Base-by-base conservation (phyloP, 2,797 vertebrate genomes). In the Scolopax rusticola region DNA sequence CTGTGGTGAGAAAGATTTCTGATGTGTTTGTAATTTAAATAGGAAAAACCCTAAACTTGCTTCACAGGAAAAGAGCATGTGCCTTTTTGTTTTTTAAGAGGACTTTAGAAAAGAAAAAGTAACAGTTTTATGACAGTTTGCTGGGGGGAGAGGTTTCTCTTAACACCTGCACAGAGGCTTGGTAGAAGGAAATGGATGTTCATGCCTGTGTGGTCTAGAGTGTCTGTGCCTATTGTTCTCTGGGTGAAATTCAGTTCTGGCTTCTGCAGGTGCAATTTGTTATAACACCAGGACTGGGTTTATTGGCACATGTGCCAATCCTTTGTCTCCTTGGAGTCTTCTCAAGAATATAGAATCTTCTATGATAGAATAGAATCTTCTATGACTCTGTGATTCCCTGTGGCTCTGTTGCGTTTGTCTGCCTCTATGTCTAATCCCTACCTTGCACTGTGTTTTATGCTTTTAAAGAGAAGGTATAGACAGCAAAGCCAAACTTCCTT, bases 11-110 rank as follows among this genome's bases (percentile, higher is more conserved):
- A 87, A 68, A 93, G 82, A 93, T 84, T 92, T 95, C 89, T 93
- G 91, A 94, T 83, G 84, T 90, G 79, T 91, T 97, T 93, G 87
- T 94, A 80, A 91, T 92, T 96, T 87, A 96, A 94, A 93, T 78
- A 96, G 84, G 76, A 90, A 87, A 95, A 71, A 7, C 20, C 0
- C 67, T 84, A 80, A 94, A 92, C 61, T 89, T 89, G 65, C 91
- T 87, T 93, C 94, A 93, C 92, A 96, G 92, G 92, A 96, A 95
- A 93, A 89, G 75, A 90, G 53, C 6, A 5, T 40, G 51, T 75
- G 91, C 60, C 45, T 93, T 68, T 80, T 89, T 95, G 82, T 80
- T 93, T 93, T 93, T 73, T 68, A 70, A 90, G 78, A 87, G 38
- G 50, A 54, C 61, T 84, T 83, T 18, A 91, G 84, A 91, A 67